These are phyloP conservation scores for Cacoxenus indagator DNA, from an alignment of 2,888 invertebrate species.

Conservation along the genomic window DNA sequence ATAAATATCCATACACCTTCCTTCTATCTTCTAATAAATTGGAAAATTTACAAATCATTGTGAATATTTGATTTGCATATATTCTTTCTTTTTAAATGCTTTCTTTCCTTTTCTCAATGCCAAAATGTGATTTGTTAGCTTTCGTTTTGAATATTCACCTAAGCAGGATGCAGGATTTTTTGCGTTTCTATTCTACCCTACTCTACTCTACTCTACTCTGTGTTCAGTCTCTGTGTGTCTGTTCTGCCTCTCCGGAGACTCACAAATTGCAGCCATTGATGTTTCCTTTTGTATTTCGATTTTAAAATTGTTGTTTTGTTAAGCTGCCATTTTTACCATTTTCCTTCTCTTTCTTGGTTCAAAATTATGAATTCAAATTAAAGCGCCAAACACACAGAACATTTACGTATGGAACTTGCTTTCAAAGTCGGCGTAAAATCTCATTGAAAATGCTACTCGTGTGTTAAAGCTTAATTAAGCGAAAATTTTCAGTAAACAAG, in stretches of 20 bases:
- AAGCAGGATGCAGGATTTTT: slow-evolving; percentile 6
- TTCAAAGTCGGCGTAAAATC: neutral
- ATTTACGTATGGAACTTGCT: no score
- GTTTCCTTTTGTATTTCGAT: neutral
- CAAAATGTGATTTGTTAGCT: slow-evolving; percentile 14
- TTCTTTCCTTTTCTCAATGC: slow-evolving; percentile 30
- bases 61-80: slow-evolving; percentile 59
- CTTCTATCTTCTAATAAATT: slow-evolving; percentile 45
- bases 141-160: neutral
- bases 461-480: neutral
- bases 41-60: slow-evolving; percentile 59
- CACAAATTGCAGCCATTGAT: slow-evolving; percentile 58
- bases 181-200: slow-evolving; percentile 35
- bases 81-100: slow-evolving; percentile 30
- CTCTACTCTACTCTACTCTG: slow-evolving; percentile 18
- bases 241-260: slow-evolving; percentile 46
- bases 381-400: neutral
- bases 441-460: neutral
- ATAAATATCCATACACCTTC: neutral
- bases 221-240: neutral
- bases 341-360: neutral
- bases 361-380: slow-evolving; percentile 2
- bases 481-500: neutral
- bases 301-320: neutral
- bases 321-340: neutral